These are phyloP conservation scores for Diarsia rubi DNA, from an alignment of 2,888 invertebrate genomes.

Conservation along the genomic window DNA sequence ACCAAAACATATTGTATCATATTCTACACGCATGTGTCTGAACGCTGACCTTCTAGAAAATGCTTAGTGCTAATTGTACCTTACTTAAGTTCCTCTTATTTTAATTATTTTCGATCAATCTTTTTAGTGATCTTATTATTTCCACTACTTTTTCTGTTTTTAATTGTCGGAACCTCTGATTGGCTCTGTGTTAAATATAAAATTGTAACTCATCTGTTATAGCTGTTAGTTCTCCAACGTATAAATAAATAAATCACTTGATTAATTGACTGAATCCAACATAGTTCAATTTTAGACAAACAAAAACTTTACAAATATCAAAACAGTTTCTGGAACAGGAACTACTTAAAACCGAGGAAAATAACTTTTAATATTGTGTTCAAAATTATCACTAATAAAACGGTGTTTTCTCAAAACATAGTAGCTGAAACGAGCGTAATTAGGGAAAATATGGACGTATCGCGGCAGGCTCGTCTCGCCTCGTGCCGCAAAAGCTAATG, in stretches of 20 bases:
- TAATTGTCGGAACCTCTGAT: too few relatives aligned
- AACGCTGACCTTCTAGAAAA: too few relatives aligned
- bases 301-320: background rate
- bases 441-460: conserved; percentile 57
- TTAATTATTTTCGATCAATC: background rate
- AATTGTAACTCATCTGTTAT: background rate
- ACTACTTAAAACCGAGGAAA: background rate
- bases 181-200: too few relatives aligned
- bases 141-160: background rate
- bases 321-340: background rate
- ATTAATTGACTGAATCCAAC: background rate
- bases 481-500: conserved; percentile 72
- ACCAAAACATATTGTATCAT: background rate
- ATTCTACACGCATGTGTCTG: background rate
- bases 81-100: background rate
- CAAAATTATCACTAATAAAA: conserved; percentile 32
- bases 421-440: conserved; percentile 40
- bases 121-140: background rate
- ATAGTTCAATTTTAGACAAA: background rate
- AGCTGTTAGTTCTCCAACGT: background rate
- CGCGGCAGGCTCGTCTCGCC: conserved; percentile 50
- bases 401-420: conserved; percentile 38
- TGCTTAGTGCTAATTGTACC: too few relatives aligned
- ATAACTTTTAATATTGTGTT: background rate
- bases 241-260: background rate